Evolutionary conservation across 2,113 vertebrate genomes (phyloP), one percentile per base, ranked within the genome.

Genomic region (Rhizomys pruinosus): DNA sequence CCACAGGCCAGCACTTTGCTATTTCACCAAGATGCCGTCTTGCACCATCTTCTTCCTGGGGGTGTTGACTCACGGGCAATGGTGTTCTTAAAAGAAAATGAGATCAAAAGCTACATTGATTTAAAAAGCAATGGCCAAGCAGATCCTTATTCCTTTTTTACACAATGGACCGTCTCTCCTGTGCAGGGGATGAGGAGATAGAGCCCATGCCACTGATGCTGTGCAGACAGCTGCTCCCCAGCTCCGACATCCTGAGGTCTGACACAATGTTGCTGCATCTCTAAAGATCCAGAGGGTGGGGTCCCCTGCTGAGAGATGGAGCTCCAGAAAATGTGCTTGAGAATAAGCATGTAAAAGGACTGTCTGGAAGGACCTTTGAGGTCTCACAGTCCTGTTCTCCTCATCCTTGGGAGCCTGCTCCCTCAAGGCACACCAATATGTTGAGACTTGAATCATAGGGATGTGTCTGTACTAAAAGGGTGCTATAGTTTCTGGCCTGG

Each of bases 101-200:
- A 90, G 44, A 66, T 92, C 47, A 57, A 47, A 39, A 87, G 91
- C 16, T 66, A 69, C 64, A 37, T 59, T 44, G 61, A 84, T 95
- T 94, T 94, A 71, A 87, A 88, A 84, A 92, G 78, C 76, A 61
- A 73, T 91, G 80, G 63, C 84, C 87, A 37, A 61, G 84, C 68
- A 29, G 68, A 44, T n/a, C 34, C 20, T 86, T 87, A 16, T 79
- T 84, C 61, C 10, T 34, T 86, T 61, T 55, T 66, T 86, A 19
- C 25, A 80, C 80, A 79, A 68, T 69, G 44, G 68, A 64, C 84
- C 85, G 44, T 23, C 23, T 44, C 37, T 77, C 55, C 20, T 59
- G 6, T 68, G 47, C 66, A 55, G 23, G 57, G 84, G 84, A 91
- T 32, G 86, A 92, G 82, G 55, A 79, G 42, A 66, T 52, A 66